Conservation (phyloP, 37 sponge, comb jelly and placozoan genomes). For the Oscarella lobularis region DNA sequence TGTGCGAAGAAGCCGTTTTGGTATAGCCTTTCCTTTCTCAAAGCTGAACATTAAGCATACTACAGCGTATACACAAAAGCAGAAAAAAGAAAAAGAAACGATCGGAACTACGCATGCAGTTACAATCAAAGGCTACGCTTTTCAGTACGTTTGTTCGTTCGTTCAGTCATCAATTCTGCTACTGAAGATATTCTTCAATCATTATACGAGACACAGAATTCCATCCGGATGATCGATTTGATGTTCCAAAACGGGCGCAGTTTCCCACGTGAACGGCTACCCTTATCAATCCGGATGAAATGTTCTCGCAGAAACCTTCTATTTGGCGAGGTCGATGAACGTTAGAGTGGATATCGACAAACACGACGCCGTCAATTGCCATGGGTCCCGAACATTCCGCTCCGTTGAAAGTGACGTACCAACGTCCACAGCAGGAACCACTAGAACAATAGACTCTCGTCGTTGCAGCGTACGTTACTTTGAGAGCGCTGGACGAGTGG, state of each 20-base stretch:
- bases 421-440: not conserved
- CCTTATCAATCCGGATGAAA: not conserved
- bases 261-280: not conserved
- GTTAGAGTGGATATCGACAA: not conserved
- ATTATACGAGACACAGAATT: not conserved
- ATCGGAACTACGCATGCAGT: no score
- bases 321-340: not conserved
- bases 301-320: conserved; percentile 1
- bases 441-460: not conserved
- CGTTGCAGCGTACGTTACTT: not conserved
- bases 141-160: no score
- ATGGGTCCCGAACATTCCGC: not conserved
- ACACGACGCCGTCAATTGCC: conserved; percentile 1
- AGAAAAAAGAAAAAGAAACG: no score
- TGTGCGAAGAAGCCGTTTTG: no score
- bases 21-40: no score
- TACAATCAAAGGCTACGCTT: no score
- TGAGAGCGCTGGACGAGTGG: not conserved
- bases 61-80: no score
- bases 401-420: not conserved
- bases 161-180: no score
- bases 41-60: no score
- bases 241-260: not conserved
- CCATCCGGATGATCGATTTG: not conserved
- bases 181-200: not conserved